Conservation (phyloP, 1,140 invertebrate genomes). For the Galleria mellonella region DNA sequence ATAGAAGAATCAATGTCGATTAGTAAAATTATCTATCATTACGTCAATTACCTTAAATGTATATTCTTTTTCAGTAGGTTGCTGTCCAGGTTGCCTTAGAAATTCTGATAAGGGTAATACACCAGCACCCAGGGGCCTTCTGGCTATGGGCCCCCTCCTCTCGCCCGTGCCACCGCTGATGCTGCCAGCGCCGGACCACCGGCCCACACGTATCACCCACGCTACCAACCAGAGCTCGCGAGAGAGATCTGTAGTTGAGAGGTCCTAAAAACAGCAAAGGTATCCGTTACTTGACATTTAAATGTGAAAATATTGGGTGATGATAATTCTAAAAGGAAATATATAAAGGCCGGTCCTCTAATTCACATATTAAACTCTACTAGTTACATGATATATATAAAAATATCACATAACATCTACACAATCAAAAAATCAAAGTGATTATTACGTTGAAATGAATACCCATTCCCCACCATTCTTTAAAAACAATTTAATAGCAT, state of each 20-base stretch:
- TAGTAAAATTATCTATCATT: neutral
- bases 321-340: too few species aligned
- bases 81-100: constrained; percentile 76
- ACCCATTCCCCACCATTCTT: too few species aligned
- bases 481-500: too few species aligned
- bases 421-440: too few species aligned
- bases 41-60: constrained; percentile 71
- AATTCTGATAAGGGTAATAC: constrained; percentile 81
- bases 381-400: too few species aligned
- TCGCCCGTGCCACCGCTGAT: constrained; percentile 80
- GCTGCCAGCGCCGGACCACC: constrained; percentile 88
- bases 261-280: constrained; percentile 56
- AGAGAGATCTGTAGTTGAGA: constrained; percentile 87
- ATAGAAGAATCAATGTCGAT: neutral
- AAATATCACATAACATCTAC: too few species aligned
- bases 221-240: constrained; percentile 90
- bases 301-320: too few species aligned
- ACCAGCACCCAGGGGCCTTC: constrained; percentile 89
- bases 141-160: constrained; percentile 62
- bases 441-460: too few species aligned
- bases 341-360: too few species aligned
- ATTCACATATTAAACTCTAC: too few species aligned
- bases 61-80: constrained; percentile 81
- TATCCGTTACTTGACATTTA: neutral
- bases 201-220: constrained; percentile 90